A percentile compares a stretch with the other conserved stretches of the same genome.
Evolutionary conservation across 2,113 vertebrate genomes (phyloP).

Genomic region (Xenopus tropicalis): DNA sequence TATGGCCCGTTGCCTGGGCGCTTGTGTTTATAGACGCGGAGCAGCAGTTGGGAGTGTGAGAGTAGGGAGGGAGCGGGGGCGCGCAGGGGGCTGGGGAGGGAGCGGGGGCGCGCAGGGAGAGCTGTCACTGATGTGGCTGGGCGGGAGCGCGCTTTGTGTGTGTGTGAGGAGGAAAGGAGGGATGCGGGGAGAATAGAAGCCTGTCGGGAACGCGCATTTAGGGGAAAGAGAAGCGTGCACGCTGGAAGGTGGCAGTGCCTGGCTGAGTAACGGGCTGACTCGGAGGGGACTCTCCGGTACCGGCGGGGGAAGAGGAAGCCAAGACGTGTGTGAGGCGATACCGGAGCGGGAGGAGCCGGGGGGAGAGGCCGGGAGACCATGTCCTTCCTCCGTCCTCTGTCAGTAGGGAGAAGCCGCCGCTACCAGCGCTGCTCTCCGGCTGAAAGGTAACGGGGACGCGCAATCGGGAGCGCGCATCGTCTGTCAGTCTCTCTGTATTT

Average conservation of each 20-base stretch:
- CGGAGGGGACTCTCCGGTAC: too few species aligned
- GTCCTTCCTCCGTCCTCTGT: not conserved
- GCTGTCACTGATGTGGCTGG: not conserved
- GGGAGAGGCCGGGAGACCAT: not conserved
- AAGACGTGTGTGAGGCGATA: not conserved
- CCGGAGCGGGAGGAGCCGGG: too few species aligned
- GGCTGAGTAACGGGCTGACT: not conserved
- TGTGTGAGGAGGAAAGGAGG: too few species aligned
- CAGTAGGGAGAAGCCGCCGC: constrained; percentile 52
- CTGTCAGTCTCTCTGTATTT: not conserved
- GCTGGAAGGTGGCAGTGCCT: not conserved
- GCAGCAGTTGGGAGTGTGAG: constrained; percentile 2
- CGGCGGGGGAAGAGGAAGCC: not conserved
- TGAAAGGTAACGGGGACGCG: constrained; percentile 59
- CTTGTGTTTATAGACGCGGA: not conserved
- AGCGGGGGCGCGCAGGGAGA: not conserved
- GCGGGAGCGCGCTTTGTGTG: too few species aligned
- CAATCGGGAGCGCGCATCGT: not conserved
- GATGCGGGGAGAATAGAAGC: not conserved
- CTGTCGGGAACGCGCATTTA: not conserved
- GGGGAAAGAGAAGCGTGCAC: not conserved
- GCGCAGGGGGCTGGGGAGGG: not conserved
- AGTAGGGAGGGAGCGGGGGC: not conserved
- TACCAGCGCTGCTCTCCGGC: constrained; percentile 57
- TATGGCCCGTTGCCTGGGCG: constrained; percentile 11